Base-by-base conservation (phyloP, 2,888 invertebrate species). In the Euclidia mi region DNA sequence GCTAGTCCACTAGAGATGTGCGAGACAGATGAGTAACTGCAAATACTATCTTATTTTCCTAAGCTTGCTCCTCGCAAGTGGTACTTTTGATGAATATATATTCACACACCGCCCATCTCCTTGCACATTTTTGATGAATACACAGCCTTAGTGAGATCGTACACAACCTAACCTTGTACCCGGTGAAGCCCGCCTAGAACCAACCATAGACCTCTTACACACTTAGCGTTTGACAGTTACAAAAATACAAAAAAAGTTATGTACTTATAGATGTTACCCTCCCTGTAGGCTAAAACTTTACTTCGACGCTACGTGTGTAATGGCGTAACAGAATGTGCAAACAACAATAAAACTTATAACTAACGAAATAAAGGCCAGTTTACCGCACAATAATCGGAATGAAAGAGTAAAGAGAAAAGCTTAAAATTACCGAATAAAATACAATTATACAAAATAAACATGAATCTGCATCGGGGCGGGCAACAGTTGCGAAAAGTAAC, bases 371-470 rank as follows among this genome's bases (percentile, higher is more conserved):
- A 76, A 73, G 70, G 50, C 37, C 69, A 57, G 60, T 53, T 65
- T 68, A 70, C 58, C 65, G 56, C 63, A 75, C 56, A 66, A 50
- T 57, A 79, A n/a, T 80, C 86, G 92, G 92, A 92, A 92, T 92
- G 92, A 87, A 90, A 89, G 72, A 91, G 87, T 85, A 85, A 71
- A 83, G 77, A 84, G 70, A 81, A 65, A 25, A 87, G 81, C 84
- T 82, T 85, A 86, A 82, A 2, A 63, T 56, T 84, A 83, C 12
- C 38, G 71, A 69, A 67, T 71, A 67, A 61, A 65, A 61, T 71
- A 71, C 66, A 56, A 71, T 73, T 67, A 72, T 75, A 84, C 73
- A 83, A 84, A 82, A 81, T 81, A 84, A 84, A 82, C 67, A 77
- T 70, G 56, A 79, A 78, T 76, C 68, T 61, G 66, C 63, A 74